Base-by-base conservation (phyloP, 2,888 invertebrate genomes). In the Tetranychus piercei region DNA sequence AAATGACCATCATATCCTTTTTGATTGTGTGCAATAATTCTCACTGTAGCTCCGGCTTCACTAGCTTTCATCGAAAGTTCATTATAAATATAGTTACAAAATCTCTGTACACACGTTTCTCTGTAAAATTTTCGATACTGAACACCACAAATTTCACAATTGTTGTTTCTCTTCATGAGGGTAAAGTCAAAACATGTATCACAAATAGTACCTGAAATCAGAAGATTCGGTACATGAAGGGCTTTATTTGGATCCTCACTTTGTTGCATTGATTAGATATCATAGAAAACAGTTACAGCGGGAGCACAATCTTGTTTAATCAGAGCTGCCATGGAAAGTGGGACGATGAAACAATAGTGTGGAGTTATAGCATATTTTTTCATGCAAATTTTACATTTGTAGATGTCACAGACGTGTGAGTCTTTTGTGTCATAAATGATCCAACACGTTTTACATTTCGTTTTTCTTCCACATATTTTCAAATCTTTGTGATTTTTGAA, bases 1-100 rank as follows among this genome's bases (percentile, higher is more conserved):
- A 66, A 75, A 22, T 70, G 75, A 0, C 9, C 9, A 55, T 75
- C 75, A 65, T 75, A 75, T 15, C 73, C 73, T 7, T n/a, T 64
- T 7, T 6, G 22, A 69, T 73, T 75, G 44, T 75, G 75, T 0
- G 75, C 75, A n/a, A 69, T 20, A 23, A 70, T 65, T 22, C 5
- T 20, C 7, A 75, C 66, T 2, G 1, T n/a, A 1, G 8, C 44
- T n/a, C 44, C 44, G 2, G 3, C 1, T 44, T 22, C 20, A 20
- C 72, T 43, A 1, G 67, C 73, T 3, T 20, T 65, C 3, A 6
- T 66, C 1, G 73, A 9, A 2, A 73, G 22, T 43, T 7, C 11
- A 11, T 55, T 65, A 23, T 4, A 72, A 5, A 75, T 1, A 73
- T 66, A 73, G 18, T 73, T 67, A 6, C 44, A 11, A 23, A 75